Percentiles rank a stretch among this genome's conserved stretches.
Evolutionary conservation across 1,140 invertebrate genomes (phyloP).

Genomic region (Lepidurus arcticus): DNA sequence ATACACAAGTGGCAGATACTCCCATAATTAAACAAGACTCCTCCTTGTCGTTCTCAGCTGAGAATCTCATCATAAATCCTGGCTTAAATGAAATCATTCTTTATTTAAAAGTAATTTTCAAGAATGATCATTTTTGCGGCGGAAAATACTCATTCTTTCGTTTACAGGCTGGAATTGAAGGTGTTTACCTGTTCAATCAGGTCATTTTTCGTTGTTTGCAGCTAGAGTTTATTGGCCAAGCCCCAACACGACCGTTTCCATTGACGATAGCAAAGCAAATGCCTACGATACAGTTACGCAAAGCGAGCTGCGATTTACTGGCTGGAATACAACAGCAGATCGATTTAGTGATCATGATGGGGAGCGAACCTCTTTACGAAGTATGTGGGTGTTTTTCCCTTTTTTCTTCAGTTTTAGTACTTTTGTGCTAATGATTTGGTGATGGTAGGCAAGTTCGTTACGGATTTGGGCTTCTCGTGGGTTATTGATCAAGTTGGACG

Average conservation of each 20-base stretch:
- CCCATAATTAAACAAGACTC: conserved; percentile 54
- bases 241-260: conserved; percentile 47
- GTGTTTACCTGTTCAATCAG: conserved; percentile 46
- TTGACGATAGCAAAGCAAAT: conserved; percentile 54
- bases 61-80: conserved; percentile 56
- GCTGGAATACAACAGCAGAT: conserved; percentile 50
- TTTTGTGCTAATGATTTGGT: neutral
- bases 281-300: conserved; percentile 48
- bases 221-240: conserved; percentile 58
- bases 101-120: conserved; percentile 1
- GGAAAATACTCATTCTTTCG: conserved; percentile 44
- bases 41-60: conserved; percentile 51
- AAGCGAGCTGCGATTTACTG: conserved; percentile 50
- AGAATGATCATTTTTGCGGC: neutral
- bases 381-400: conserved; percentile 37
- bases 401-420: neutral
- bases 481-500: conserved; percentile 44
- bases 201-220: conserved; percentile 44
- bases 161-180: conserved; percentile 43
- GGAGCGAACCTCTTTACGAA: conserved; percentile 45
- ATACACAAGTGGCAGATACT: conserved; percentile 40
- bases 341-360: conserved; percentile 46
- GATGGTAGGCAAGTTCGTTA: conserved; percentile 48
- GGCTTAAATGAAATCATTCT: conserved; percentile 56
- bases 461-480: conserved; percentile 49